Conservation (phyloP, 2,113 vertebrate genomes). For the Calyptomena viridis region DNA sequence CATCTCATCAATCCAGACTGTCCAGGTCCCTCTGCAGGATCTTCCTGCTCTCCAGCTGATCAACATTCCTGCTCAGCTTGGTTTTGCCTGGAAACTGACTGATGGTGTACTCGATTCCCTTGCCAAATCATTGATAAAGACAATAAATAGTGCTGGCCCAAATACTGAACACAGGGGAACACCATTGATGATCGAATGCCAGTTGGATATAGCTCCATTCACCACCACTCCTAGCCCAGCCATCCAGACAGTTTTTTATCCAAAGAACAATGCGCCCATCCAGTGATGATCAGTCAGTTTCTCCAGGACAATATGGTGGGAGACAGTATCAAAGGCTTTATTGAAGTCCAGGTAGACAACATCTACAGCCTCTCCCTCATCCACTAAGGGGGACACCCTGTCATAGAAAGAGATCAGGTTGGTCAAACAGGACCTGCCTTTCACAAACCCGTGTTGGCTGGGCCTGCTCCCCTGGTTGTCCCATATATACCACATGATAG, state of each 20-base stretch:
- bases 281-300: background rate
- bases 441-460: background rate
- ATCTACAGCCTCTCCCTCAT: background rate
- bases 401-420: background rate
- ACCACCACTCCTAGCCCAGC: background rate
- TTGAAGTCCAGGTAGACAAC: too few species aligned
- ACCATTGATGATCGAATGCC: background rate
- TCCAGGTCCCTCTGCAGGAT: too few species aligned
- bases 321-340: too few species aligned
- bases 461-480: too few species aligned
- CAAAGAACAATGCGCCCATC: background rate
- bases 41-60: too few species aligned
- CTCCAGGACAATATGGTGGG: background rate
- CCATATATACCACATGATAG: background rate
- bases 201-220: background rate
- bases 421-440: background rate
- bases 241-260: background rate
- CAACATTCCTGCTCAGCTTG: too few species aligned
- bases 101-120: too few species aligned
- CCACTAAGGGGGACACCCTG: background rate
- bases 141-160: background rate
- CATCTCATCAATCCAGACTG: rapidly evolving
- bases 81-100: too few species aligned
- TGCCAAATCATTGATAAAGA: background rate
- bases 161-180: background rate